Evolutionary conservation across 2,888 invertebrate species (phyloP).

Genomic region (Apodemia zela): DNA sequence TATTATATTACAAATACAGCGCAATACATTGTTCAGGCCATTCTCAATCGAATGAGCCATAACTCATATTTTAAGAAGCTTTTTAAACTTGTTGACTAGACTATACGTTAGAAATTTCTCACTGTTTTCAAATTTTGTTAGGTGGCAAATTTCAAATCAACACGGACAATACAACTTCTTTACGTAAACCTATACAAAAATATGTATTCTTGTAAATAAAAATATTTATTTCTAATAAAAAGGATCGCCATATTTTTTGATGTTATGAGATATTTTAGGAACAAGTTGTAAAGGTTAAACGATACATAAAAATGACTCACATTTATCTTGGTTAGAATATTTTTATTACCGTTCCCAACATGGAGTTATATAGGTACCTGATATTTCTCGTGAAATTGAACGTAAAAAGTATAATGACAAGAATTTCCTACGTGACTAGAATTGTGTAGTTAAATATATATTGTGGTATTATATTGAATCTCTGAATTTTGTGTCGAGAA

Average conservation of each 20-base stretch:
- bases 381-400: constrained; percentile 5
- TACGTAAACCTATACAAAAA: not conserved
- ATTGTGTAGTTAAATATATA: constrained; percentile 1
- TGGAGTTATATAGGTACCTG: not conserved
- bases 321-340: constrained; percentile 8
- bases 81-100: no score
- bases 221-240: constrained; percentile 5
- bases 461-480: constrained; percentile 16
- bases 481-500: constrained; percentile 11
- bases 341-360: constrained; percentile 3
- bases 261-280: constrained; percentile 12
- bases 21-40: no score
- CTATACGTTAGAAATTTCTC: no score
- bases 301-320: constrained; percentile 6
- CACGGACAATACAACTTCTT: no score
- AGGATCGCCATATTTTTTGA: constrained; percentile 4
- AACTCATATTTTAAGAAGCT: no score
- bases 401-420: constrained; percentile 7
- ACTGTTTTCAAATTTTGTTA: no score
- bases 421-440: constrained; percentile 5
- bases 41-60: no score
- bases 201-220: not conserved
- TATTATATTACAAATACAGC: no score
- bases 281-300: constrained; percentile 1
- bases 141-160: no score